These are phyloP conservation scores for Noctua janthe DNA, from an alignment of 2,888 invertebrate genomes.

Conservation along the genomic window DNA sequence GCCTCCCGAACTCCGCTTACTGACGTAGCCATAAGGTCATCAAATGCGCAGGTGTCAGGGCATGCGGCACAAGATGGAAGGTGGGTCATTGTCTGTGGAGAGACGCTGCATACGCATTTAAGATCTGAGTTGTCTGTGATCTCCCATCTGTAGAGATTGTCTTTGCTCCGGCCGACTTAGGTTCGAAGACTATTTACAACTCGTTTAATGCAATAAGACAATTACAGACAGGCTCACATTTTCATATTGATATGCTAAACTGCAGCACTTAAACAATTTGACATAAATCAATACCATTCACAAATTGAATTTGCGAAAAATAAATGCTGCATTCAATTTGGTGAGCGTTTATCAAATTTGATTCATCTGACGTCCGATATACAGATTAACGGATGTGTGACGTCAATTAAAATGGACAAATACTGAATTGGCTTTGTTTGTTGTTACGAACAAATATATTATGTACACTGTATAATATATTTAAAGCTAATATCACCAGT, in stretches of 20 bases:
- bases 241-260: neutral
- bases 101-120: too few relatives aligned
- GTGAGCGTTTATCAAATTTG: conserved; percentile 46
- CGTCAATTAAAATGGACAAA: conserved; percentile 32
- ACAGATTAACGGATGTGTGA: conserved; percentile 40
- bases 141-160: too few relatives aligned
- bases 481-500: neutral
- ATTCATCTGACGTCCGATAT: conserved; percentile 49
- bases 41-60: neutral
- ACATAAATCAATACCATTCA: conserved; percentile 11
- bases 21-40: neutral
- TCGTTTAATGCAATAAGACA: neutral
- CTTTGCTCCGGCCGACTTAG: neutral
- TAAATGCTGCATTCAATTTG: conserved; percentile 33
- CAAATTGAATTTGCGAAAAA: conserved; percentile 41
- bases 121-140: too few relatives aligned
- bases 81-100: too few relatives aligned
- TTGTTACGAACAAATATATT: neutral
- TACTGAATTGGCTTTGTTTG: conserved; percentile 13
- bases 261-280: conserved; percentile 4
- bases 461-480: neutral
- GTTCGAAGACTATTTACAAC: neutral
- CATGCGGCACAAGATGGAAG: neutral
- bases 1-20: neutral
- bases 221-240: neutral